These are phyloP conservation scores for Tipula vernalis DNA, from an alignment of 2,888 invertebrate genomes.

Conservation along the genomic window DNA sequence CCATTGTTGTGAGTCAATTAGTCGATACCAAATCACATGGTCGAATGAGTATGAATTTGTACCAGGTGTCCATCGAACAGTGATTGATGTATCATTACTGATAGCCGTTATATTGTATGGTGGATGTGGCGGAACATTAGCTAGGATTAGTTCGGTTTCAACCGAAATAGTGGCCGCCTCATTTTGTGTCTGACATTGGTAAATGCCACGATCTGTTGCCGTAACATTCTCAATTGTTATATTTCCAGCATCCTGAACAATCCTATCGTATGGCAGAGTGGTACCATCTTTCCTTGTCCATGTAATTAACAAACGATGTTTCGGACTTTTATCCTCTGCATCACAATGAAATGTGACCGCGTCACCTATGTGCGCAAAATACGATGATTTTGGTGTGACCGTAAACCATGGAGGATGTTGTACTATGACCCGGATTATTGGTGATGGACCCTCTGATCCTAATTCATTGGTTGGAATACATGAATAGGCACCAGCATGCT, in stretches of 20 bases:
- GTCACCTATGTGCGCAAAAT: constrained; percentile 71
- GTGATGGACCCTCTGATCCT: constrained; percentile 74
- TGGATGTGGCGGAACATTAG: constrained; percentile 81
- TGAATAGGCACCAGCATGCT: constrained; percentile 76
- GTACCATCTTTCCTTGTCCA: constrained; percentile 70
- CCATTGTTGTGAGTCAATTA: constrained; percentile 67
- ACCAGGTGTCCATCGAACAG: constrained; percentile 70
- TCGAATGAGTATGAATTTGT: constrained; percentile 8
- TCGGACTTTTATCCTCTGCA: constrained; percentile 53
- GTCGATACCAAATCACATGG: constrained; percentile 73
- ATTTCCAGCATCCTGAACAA: constrained; percentile 57
- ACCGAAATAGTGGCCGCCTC: constrained; percentile 74
- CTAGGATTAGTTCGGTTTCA: constrained; percentile 68
- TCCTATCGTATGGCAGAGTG: constrained; percentile 53
- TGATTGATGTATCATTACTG: constrained; percentile 56
- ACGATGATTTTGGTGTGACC: constrained; percentile 67
- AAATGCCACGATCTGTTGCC: constrained; percentile 77
- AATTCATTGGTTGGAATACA: constrained; percentile 86
- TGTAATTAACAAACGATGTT: constrained; percentile 48
- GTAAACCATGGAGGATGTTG: constrained; percentile 76
- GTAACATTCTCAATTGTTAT: constrained; percentile 69
- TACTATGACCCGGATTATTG: constrained; percentile 71
- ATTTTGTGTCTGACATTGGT: constrained; percentile 73
- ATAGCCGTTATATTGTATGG: constrained; percentile 76
- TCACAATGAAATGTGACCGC: constrained; percentile 73